phyloP scores from a whole-genome alignment of 2,888 invertebrate species.

The Phytoseiulus persimilis region DNA sequence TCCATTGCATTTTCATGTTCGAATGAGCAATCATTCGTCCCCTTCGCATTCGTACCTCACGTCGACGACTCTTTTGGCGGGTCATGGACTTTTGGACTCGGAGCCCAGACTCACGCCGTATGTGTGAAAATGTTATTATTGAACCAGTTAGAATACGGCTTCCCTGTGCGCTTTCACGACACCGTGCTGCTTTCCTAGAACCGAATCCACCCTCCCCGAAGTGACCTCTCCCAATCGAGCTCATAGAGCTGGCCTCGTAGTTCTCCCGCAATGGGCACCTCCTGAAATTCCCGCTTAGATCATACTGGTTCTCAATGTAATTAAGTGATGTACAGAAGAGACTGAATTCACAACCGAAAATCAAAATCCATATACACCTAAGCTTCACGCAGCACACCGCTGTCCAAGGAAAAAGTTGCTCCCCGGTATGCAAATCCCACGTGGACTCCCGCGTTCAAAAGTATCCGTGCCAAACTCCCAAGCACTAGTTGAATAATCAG shows the following conservation, averaged over 20 bases:
- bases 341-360: background rate
- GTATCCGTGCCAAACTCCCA: background rate
- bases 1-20: slow-evolving; percentile 32
- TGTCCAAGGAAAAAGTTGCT: too few species aligned
- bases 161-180: background rate
- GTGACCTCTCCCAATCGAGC: background rate
- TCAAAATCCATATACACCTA: background rate
- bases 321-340: background rate
- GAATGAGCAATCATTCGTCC: slow-evolving; percentile 34
- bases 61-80: slow-evolving; percentile 28
- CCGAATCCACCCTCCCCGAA: background rate
- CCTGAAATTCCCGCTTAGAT: background rate
- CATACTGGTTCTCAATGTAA: background rate
- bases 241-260: background rate
- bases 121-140: slow-evolving; percentile 11
- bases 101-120: slow-evolving; percentile 24
- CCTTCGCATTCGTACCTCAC: slow-evolving; percentile 30
- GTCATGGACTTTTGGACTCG: slow-evolving; percentile 23
- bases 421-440: background rate
- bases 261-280: background rate
- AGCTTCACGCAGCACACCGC: background rate
- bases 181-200: background rate
- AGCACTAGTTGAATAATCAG: background rate
- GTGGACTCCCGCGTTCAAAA: background rate
- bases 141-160: background rate